These are phyloP conservation scores for Acanthaster planci DNA, from an alignment of 35 echinoderm and acorn worm species.

Conservation along the genomic window DNA sequence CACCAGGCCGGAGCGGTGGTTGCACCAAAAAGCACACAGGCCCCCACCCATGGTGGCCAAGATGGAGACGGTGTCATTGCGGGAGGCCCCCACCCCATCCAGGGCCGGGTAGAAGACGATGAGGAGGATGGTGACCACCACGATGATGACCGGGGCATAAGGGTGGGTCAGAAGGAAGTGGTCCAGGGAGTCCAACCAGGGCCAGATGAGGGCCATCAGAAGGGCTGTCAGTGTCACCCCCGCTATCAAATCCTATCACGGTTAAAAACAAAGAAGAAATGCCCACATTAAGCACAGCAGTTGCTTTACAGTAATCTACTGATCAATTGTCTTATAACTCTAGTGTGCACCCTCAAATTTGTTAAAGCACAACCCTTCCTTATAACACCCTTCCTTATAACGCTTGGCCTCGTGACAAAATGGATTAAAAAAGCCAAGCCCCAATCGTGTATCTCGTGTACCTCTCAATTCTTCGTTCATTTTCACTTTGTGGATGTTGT, in stretches of 20 bases:
- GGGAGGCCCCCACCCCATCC: slow-evolving; percentile 59
- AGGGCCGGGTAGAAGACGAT: slow-evolving; percentile 54
- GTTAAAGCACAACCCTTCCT: too few relatives aligned
- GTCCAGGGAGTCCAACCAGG: slow-evolving; percentile 67
- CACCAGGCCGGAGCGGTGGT: slow-evolving; percentile 37
- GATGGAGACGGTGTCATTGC: slow-evolving; percentile 76
- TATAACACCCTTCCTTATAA: too few relatives aligned
- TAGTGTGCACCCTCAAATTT: too few relatives aligned
- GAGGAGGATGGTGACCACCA: slow-evolving; percentile 43
- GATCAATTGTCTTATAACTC: too few relatives aligned
- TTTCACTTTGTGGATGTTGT: too few relatives aligned
- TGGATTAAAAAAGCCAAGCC: too few relatives aligned
- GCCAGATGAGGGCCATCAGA: slow-evolving; percentile 65
- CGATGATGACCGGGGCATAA: slow-evolving; percentile 59
- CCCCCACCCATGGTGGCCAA: slow-evolving; percentile 49
- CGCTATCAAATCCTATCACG: slow-evolving; percentile 63
- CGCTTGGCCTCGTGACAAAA: too few relatives aligned
- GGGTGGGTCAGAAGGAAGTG: slow-evolving; percentile 63
- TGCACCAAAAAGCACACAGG: slow-evolving; percentile 54
- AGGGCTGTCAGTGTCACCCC: slow-evolving; percentile 55
- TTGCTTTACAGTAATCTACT: too few relatives aligned
- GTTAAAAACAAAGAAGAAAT: background rate
- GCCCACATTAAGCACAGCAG: background rate
- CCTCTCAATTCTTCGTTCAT: too few relatives aligned
- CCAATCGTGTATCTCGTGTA: too few relatives aligned